Percentiles rank a stretch among this genome's conserved stretches.
phyloP scores from a whole-genome alignment of 2,888 invertebrate species.

The Thalpophila matura region DNA sequence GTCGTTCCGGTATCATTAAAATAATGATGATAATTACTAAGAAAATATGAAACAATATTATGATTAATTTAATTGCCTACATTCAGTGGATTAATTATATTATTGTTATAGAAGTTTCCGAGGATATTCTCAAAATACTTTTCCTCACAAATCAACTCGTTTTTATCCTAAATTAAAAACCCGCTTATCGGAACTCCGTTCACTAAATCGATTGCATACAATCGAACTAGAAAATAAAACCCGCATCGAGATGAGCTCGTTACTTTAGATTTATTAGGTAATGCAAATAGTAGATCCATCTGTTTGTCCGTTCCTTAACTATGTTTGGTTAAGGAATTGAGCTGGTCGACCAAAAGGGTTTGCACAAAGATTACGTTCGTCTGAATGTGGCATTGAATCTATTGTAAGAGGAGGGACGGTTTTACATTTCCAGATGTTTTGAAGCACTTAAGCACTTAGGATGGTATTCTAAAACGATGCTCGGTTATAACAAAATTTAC shows the following conservation, averaged over 20 bases:
- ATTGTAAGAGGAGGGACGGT: background rate
- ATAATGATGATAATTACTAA: too few species aligned
- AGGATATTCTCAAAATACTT: too few species aligned
- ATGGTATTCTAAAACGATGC: too few species aligned
- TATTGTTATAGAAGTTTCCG: too few species aligned
- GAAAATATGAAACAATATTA: background rate
- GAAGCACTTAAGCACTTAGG: background rate
- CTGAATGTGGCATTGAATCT: conserved; percentile 49
- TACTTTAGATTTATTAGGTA: conserved; percentile 78
- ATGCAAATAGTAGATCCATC: conserved; percentile 76
- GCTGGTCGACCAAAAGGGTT: conserved; percentile 68
- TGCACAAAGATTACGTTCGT: conserved; percentile 60
- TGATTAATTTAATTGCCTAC: background rate
- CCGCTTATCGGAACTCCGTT: background rate
- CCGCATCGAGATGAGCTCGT: conserved; percentile 75
- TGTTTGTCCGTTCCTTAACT: conserved; percentile 81
- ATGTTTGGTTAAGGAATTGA: conserved; percentile 80
- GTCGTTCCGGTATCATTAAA: too few species aligned
- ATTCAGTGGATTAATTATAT: background rate
- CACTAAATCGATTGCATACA: conserved; percentile 21
- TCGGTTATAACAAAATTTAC: too few species aligned
- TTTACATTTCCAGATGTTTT: background rate
- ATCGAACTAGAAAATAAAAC: conserved; percentile 63
- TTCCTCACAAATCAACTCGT: too few species aligned
- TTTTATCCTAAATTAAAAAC: conserved; percentile 10